These are phyloP conservation scores for Atherinomorus stipes DNA, from an alignment of 2,113 vertebrate genomes.

Conservation along the genomic window DNA sequence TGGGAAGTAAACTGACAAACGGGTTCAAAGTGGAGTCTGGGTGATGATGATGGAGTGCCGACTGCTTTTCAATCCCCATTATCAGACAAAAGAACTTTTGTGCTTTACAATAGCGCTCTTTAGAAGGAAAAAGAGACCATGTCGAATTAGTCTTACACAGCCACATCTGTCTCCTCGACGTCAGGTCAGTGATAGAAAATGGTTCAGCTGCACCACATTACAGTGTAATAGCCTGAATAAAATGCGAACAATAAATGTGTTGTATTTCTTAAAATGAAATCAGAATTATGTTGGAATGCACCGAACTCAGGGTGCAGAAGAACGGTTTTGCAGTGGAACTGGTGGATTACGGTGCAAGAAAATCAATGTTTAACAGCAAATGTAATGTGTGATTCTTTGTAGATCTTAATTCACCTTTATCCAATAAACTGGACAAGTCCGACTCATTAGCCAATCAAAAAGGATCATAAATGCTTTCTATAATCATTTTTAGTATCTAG, in stretches of 20 bases:
- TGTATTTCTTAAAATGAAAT: no score
- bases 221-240: background rate
- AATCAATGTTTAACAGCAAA: no score
- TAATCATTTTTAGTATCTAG: no score
- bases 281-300: no score
- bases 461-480: no score
- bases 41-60: background rate
- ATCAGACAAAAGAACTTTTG: background rate
- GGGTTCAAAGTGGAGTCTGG: slow-evolving; percentile 2
- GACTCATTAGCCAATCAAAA: no score
- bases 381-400: no score
- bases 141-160: background rate
- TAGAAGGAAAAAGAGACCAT: background rate
- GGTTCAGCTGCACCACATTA: background rate
- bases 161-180: background rate
- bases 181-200: background rate
- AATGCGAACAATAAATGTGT: background rate
- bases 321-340: no score
- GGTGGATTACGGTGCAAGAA: no score
- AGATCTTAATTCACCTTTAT: no score
- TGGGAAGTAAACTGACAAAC: slow-evolving; percentile 23
- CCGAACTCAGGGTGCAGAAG: no score
- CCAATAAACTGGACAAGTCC: no score
- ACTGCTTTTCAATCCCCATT: slow-evolving; percentile 17
- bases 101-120: background rate